Percentiles rank a stretch among this genome's conserved stretches.
phyloP scores from a whole-genome alignment of 2,113 vertebrate genomes.

The Amazona vittata region DNA sequence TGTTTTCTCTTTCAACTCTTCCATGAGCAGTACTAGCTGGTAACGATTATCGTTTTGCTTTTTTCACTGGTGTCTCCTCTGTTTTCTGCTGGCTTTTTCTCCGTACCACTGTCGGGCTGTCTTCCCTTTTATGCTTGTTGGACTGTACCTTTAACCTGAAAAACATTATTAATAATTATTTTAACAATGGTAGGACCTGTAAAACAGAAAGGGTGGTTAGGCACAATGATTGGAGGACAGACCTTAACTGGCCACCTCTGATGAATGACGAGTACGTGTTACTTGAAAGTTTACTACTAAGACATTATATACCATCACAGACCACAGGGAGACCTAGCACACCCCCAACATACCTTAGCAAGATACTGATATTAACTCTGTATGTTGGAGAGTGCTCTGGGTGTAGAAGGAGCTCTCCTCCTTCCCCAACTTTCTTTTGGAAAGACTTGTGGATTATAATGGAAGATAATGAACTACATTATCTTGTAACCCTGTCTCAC shows the following conservation, averaged over 20 bases:
- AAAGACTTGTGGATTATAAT: background rate
- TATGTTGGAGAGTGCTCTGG: background rate
- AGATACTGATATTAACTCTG: background rate
- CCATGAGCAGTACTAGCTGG: background rate
- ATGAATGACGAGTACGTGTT: background rate
- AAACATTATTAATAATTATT: background rate
- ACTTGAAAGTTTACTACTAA: background rate
- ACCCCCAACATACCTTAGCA: background rate
- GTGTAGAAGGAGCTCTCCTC: background rate
- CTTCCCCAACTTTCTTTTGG: background rate
- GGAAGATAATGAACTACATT: background rate
- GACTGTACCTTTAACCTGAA: slow-evolving; percentile 81
- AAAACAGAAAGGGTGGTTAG: background rate
- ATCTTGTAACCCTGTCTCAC: background rate
- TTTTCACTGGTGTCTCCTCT: slow-evolving; percentile 84
- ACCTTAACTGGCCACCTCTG: background rate
- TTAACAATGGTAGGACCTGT: background rate
- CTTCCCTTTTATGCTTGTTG: slow-evolving; percentile 84
- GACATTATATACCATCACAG: background rate
- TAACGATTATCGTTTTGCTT: slow-evolving; percentile 83
- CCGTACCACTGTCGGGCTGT: slow-evolving; percentile 81
- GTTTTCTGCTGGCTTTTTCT: slow-evolving; percentile 85
- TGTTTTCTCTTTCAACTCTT: background rate
- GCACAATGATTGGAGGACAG: background rate
- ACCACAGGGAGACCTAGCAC: background rate